Conservation (phyloP, 2,113 vertebrate species). For the Pachycephala philippinensis region DNA sequence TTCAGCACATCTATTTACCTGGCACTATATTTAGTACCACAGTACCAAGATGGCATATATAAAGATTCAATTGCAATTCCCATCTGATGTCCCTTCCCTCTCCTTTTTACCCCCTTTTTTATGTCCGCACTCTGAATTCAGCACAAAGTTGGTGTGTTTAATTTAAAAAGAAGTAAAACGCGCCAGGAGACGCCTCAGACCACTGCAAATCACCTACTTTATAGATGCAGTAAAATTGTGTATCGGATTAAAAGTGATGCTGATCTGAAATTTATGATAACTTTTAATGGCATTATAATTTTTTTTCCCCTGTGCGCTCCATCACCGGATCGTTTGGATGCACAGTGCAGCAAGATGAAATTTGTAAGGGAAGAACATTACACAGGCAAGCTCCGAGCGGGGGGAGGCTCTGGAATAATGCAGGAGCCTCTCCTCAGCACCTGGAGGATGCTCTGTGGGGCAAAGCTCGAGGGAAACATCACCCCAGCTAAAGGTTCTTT, state of each 20-base stretch:
- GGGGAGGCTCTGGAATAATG: conserved; percentile 54
- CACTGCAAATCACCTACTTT: conserved; percentile 85
- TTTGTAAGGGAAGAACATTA: conserved; percentile 77
- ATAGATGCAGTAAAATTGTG: conserved; percentile 86
- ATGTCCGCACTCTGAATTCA: conserved; percentile 82
- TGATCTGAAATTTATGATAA: conserved; percentile 86
- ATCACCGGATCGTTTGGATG: conserved; percentile 73
- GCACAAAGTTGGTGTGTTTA: conserved; percentile 86
- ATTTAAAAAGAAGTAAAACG: conserved; percentile 86
- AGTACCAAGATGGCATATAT: conserved; percentile 82
- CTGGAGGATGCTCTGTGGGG: no score
- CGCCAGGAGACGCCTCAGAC: conserved; percentile 79
- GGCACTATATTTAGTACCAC: conserved; percentile 82
- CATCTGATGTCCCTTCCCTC: conserved; percentile 85
- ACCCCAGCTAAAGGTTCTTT: neutral
- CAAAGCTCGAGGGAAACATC: neutral
- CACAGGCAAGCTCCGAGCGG: conserved; percentile 19
- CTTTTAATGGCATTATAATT: conserved; percentile 89
- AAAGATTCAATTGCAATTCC: conserved; percentile 85
- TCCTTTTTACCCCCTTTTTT: conserved; percentile 83
- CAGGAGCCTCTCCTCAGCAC: neutral
- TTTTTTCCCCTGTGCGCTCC: conserved; percentile 75
- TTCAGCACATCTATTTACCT: conserved; percentile 83
- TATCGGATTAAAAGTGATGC: conserved; percentile 86
- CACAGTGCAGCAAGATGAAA: conserved; percentile 77